Conservation (phyloP, 1,140 invertebrate genomes). For the Drosophila teissieri region DNA sequence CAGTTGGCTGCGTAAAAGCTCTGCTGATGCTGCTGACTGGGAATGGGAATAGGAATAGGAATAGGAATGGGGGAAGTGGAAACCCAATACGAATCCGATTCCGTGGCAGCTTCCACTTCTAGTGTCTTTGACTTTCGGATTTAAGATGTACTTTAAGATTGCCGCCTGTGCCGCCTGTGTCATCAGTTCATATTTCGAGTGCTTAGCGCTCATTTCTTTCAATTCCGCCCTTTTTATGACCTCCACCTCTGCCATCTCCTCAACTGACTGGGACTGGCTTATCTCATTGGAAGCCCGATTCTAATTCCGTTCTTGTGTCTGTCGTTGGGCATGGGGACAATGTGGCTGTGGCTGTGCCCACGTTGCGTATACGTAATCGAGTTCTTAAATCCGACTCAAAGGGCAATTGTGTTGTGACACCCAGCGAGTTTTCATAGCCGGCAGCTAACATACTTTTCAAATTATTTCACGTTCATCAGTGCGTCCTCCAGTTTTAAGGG, state of each 20-base stretch:
- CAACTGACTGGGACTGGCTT: constrained; percentile 3
- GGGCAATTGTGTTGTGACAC: constrained; percentile 15
- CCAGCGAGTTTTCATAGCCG: constrained; percentile 10
- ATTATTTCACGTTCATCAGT: not conserved
- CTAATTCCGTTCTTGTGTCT: not conserved
- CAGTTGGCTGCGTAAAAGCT: constrained; percentile 18
- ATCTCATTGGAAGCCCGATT: constrained; percentile 4
- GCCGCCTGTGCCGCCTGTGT: constrained; percentile 16
- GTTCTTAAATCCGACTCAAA: not conserved
- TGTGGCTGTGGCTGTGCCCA: constrained; percentile 1
- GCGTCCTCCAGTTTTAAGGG: not conserved
- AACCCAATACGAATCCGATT: constrained; percentile 4
- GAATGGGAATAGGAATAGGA: no score
- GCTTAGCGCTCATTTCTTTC: constrained; percentile 28
- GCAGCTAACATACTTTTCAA: constrained; percentile 34
- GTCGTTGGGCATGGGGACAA: not conserved
- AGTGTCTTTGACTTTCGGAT: not conserved
- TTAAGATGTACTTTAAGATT: constrained; percentile 16
- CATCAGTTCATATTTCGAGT: constrained; percentile 31
- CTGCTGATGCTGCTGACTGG: constrained; percentile 12
- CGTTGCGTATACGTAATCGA: constrained; percentile 35
- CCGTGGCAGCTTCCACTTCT: constrained; percentile 13
- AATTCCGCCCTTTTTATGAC: constrained; percentile 34
- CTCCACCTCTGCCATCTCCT: constrained; percentile 2
- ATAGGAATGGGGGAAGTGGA: not conserved